Percentiles rank a stretch among this genome's conserved stretches.
These are phyloP conservation scores for Mormyrus hasselquistii DNA, from an alignment of 2,797 vertebrate species.

Conservation along the genomic window DNA sequence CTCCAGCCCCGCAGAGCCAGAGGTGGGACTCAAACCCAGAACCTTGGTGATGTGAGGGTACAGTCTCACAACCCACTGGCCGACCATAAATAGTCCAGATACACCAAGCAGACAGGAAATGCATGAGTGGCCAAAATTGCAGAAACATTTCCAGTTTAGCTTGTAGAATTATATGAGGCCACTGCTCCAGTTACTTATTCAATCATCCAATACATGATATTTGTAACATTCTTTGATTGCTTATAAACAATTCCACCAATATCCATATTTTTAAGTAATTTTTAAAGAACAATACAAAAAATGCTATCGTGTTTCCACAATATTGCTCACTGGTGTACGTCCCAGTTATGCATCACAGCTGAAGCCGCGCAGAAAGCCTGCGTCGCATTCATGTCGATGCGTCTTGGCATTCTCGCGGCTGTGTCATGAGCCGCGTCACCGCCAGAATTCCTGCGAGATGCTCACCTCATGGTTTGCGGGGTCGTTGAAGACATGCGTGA, in stretches of 20 bases:
- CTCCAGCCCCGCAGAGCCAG: not conserved
- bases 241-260: not conserved
- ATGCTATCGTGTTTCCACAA: too few species aligned
- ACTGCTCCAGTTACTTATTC: not conserved
- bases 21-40: not conserved
- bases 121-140: not conserved
- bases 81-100: not conserved
- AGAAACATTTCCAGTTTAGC: not conserved
- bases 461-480: not conserved
- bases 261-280: not conserved
- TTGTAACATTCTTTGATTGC: not conserved
- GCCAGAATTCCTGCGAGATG: not conserved
- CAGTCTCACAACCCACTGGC: not conserved
- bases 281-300: too few species aligned
- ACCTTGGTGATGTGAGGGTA: not conserved
- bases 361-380: not conserved
- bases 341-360: not conserved
- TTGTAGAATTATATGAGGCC: not conserved
- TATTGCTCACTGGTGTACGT: not conserved
- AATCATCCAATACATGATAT: not conserved
- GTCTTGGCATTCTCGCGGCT: not conserved
- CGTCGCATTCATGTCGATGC: not conserved
- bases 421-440: not conserved
- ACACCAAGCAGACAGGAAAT: not conserved
- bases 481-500: not conserved